Base-by-base conservation (phyloP, 2,888 invertebrate genomes). In the Serripes groenlandicus region DNA sequence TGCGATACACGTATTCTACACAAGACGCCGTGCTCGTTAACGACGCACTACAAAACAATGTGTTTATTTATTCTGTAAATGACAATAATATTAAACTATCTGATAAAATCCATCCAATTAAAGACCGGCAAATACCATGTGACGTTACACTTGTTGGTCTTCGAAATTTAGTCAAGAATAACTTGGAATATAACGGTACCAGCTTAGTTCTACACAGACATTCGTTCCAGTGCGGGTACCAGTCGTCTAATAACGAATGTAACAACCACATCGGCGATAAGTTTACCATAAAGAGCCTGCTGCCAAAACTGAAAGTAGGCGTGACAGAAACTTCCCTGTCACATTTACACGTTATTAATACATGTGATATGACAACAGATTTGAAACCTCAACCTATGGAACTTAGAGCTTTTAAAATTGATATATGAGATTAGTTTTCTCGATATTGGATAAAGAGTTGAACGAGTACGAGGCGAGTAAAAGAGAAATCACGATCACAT, bases 141-240 rank as follows among this genome's bases (percentile, higher is more conserved):
- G 91, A 92, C 74, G 72, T 89, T 0, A 81, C 89, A 18, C 26
- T 91, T 18, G 90, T 92, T 34, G 91, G 89, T 73, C 76, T 93
- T 42, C 87, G 91, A 30, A 92, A 91, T 71, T 76, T 93, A 21
- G 85, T 90, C 28, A 91, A 87, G 11, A 88, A 90, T 21, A 87
- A 92, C 72, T 69, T 91, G 23, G 81, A 87, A 60, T 90, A 92
- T 71, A 92, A 90, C 70, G 91, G 90, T 23, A 91, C 92, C 23
- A 91, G 90, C 82, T 42, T 93, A 21, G 88, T 92, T 49, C 78
- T 93, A 26, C 91, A 92, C 69, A 85, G 92, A 35, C 74, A 89
- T 37, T 90, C 91, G 5, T 90, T 90, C 56, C 83, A 89, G 74
- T 93, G 93, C 82, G 88, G 84, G 52, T 91, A 89, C 73, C 88